Evolutionary conservation across 2,888 invertebrate genomes (phyloP).

Genomic region (Carabus problematicus): DNA sequence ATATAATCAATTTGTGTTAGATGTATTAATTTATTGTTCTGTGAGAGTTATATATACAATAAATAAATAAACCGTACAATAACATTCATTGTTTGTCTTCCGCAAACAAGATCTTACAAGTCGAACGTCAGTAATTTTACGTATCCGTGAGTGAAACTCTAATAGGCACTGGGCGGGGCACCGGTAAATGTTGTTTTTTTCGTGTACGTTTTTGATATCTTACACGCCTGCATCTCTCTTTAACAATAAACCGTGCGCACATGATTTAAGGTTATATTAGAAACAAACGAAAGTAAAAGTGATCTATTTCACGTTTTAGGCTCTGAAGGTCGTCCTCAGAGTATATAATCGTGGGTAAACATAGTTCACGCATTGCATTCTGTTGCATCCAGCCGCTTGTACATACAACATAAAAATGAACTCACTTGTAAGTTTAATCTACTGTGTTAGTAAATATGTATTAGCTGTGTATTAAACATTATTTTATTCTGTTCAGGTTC

Average conservation of each 20-base stretch:
- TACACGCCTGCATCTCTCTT: neutral
- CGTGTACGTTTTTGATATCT: no score
- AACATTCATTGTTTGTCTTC: no score
- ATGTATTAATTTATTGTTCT: no score
- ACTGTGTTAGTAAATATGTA: neutral
- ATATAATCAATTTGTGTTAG: no score
- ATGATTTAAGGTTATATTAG: slow-evolving; percentile 36
- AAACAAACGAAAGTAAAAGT: slow-evolving; percentile 40
- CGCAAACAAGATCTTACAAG: no score
- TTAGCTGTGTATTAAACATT: neutral
- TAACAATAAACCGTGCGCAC: slow-evolving; percentile 21
- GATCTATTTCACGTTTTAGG: slow-evolving; percentile 37
- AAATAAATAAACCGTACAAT: no score
- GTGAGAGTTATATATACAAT: no score
- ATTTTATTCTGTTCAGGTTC: slow-evolving; percentile 4
- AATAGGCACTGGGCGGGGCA: no score
- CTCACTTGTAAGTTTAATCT: slow-evolving; percentile 8
- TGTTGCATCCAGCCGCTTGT: slow-evolving; percentile 5
- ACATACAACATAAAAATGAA: slow-evolving; percentile 19
- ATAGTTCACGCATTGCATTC: slow-evolving; percentile 30
- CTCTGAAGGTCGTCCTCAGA: slow-evolving; percentile 24
- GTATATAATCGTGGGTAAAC: slow-evolving; percentile 30
- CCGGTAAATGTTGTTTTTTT: no score
- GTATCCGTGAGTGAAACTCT: no score
- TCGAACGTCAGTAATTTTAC: no score